Conservation (phyloP, 2,797 vertebrate species). For the Diplodus puntazzo region DNA sequence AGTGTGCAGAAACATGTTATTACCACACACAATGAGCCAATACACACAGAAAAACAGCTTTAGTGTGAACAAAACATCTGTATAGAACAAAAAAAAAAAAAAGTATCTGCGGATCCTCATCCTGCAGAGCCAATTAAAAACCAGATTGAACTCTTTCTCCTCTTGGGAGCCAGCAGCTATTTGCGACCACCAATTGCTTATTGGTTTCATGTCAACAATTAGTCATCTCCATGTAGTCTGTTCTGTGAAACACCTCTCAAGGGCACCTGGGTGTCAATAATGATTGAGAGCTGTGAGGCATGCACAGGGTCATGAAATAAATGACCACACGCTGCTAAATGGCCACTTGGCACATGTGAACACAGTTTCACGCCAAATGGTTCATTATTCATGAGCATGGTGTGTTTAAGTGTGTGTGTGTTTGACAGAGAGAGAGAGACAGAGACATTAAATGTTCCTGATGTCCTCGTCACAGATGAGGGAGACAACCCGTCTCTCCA, state of each 20-base stretch:
- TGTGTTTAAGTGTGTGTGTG: not conserved
- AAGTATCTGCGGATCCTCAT: slow-evolving; percentile 1
- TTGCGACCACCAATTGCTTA: slow-evolving; percentile 1
- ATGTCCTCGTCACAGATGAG: slow-evolving; percentile 87
- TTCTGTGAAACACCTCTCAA: slow-evolving; percentile 40
- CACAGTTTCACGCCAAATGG: slow-evolving; percentile 32
- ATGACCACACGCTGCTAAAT: slow-evolving; percentile 48
- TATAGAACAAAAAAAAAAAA: not conserved
- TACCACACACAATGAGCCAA: too few relatives aligned
- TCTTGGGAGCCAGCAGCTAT: slow-evolving; percentile 13
- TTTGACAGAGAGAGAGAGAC: not conserved
- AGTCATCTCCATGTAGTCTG: not conserved
- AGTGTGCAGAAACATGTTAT: too few relatives aligned
- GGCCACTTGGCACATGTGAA: slow-evolving; percentile 54
- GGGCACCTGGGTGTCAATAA: slow-evolving; percentile 32
- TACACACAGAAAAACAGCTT: not conserved
- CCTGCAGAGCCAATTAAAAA: slow-evolving; percentile 24
- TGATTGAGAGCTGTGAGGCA: slow-evolving; percentile 51
- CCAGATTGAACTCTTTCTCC: slow-evolving; percentile 29
- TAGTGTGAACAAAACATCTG: not conserved
- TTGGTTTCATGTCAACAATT: slow-evolving; percentile 29
- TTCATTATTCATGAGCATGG: slow-evolving; percentile 26
- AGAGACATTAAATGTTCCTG: slow-evolving; percentile 32
- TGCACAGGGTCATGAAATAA: slow-evolving; percentile 16
- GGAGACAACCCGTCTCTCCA: slow-evolving; percentile 89